phyloP scores from a whole-genome alignment of 1,140 invertebrate genomes.

The Heliconius melpomene region DNA sequence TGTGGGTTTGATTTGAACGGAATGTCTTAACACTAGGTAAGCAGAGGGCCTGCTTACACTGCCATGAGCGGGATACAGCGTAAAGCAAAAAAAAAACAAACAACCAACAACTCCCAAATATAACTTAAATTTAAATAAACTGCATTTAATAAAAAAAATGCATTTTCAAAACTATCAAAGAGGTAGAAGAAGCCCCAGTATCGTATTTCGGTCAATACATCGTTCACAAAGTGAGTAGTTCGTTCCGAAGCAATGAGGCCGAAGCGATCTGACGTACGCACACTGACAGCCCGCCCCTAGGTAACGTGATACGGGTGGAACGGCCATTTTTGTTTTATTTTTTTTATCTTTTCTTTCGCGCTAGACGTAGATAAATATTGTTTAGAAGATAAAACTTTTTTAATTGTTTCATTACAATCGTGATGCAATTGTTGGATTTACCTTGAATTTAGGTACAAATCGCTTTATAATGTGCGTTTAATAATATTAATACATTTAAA shows the following conservation, averaged over 20 bases:
- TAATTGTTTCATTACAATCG: neutral
- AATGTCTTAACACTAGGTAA: neutral
- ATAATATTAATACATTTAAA: no score
- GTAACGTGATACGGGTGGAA: conserved; percentile 29
- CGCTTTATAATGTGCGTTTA: no score
- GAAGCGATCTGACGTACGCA: conserved; percentile 34
- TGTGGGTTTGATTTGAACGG: neutral
- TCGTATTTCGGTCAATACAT: conserved; percentile 31
- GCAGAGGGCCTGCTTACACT: neutral
- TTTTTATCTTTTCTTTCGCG: conserved; percentile 19
- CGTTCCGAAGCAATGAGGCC: conserved; percentile 17
- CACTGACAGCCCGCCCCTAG: conserved; percentile 32
- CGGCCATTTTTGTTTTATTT: conserved; percentile 33
- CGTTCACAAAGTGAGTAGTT: conserved; percentile 29
- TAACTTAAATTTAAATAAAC: neutral
- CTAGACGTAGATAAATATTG: conserved; percentile 25
- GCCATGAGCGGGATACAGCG: neutral
- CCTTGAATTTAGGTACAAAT: neutral
- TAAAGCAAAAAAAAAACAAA: neutral
- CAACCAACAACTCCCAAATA: neutral
- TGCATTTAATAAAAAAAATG: neutral
- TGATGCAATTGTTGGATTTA: neutral
- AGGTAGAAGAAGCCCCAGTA: conserved; percentile 31
- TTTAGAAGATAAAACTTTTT: neutral
- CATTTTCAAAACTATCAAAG: conserved; percentile 15